Base-by-base conservation (phyloP, 1,140 invertebrate genomes). In the Ceratina australensis region DNA sequence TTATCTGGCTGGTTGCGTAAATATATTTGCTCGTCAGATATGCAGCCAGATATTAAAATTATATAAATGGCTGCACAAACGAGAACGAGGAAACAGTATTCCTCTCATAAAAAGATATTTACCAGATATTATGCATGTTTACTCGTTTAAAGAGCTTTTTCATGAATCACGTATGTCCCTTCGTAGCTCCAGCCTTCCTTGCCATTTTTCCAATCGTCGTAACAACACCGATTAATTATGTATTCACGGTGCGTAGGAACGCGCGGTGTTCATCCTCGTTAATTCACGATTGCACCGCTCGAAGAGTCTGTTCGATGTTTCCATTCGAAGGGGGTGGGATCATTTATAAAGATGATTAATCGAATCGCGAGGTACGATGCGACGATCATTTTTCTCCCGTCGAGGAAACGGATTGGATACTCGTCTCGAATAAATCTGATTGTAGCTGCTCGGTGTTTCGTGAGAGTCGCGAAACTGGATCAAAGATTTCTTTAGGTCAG, bases 1-100 rank as follows among this genome's bases (percentile, higher is more conserved):
- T 56, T 68, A 68, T 68, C 66, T 68, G 26, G 26, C 1, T 0
- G 8, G 26, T 68, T 68, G 16, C 15, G 16, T 68, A 54, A 68
- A 20, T 16, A 20, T 22, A 56, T 56, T 54, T 33, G 4, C 50
- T 18, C 16, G 5, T 0, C 10, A 66, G 4, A 20, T 54, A 68
- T 33, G 13, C 50, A 28, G 0, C 2, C 2, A 15, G 18, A 20
- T 33, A 22, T 22, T 33, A 12, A 56, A 28, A 54, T 68, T 68
- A 33, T 7, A 68, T 22, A 22, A 54, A 68, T 1, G 10, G 0
- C 18, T 20, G 4, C 24, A 16, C 1, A 20, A 54, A 56, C 16
- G 15, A 67, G 7, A 3, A 12, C 10, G 3, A 1, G 12, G 0
- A 28, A 47, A 42, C 33, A 42, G 10, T 42, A 42, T 42, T 42